Evolutionary conservation across 2,797 vertebrate genomes (phyloP).

Genomic region (Melopsittacus undulatus): DNA sequence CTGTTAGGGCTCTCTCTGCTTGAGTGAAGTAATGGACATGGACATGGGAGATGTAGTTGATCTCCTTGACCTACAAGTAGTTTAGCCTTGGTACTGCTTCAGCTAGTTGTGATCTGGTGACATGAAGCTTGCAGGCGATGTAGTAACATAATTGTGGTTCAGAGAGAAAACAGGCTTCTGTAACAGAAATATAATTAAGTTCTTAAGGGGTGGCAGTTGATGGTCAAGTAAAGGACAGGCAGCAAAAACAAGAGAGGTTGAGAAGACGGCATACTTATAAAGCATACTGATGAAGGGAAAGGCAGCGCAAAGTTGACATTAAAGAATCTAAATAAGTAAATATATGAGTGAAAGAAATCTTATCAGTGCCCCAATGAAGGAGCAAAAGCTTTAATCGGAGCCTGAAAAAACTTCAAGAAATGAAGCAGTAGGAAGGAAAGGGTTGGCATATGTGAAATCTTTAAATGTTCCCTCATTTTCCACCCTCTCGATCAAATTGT

Average conservation of each 20-base stretch:
- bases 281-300: neutral
- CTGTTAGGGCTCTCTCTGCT: neutral
- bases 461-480: neutral
- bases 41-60: neutral
- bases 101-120: neutral
- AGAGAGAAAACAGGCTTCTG: neutral
- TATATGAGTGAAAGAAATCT: neutral
- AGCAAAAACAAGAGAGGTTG: neutral
- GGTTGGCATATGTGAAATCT: neutral
- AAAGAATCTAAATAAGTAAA: neutral
- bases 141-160: neutral
- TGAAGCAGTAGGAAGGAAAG: neutral
- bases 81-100: neutral
- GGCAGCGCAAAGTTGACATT: neutral
- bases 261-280: accelerated
- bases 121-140: neutral
- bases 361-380: neutral
- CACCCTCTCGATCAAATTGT: neutral
- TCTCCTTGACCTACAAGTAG: neutral
- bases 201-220: neutral
- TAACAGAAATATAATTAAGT: neutral
- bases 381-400: neutral
- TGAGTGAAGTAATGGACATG: neutral
- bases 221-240: neutral
- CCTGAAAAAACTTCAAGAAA: neutral